Percentiles rank a stretch among this genome's conserved stretches.
Evolutionary conservation across 2,888 invertebrate genomes (phyloP).

Genomic region (Homarus gammarus): DNA sequence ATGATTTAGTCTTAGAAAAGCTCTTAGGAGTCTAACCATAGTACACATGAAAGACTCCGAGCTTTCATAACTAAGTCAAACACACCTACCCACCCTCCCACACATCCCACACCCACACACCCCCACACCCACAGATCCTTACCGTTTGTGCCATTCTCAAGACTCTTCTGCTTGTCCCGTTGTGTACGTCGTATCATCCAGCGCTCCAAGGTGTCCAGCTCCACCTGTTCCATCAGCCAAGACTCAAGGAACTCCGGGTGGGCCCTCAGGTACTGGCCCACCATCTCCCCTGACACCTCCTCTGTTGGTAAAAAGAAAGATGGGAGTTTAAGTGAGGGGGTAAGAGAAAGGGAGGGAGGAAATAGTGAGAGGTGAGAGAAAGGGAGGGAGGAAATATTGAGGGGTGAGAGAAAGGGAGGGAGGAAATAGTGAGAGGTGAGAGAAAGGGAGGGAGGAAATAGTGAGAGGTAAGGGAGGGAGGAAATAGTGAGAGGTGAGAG

Average conservation of each 20-base stretch:
- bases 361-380: too few relatives aligned
- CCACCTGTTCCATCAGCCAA: slow-evolving; percentile 84
- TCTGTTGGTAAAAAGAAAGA: slow-evolving; percentile 11
- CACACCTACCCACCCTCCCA: too few relatives aligned
- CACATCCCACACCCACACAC: slow-evolving; percentile 7
- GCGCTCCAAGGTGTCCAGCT: slow-evolving; percentile 84
- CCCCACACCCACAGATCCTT: slow-evolving; percentile 10
- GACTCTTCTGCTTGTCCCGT: slow-evolving; percentile 79
- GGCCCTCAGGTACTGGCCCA: slow-evolving; percentile 82
- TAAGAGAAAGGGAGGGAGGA: background rate
- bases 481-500: too few relatives aligned
- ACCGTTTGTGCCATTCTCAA: slow-evolving; percentile 76
- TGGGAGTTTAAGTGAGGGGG: background rate
- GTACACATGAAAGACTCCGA: too few relatives aligned
- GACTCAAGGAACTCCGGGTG: slow-evolving; percentile 85
- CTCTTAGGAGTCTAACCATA: too few relatives aligned
- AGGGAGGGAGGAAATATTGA: too few relatives aligned
- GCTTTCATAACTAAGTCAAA: too few relatives aligned
- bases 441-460: too few relatives aligned
- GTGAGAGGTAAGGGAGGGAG: too few relatives aligned
- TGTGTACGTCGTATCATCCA: slow-evolving; percentile 84
- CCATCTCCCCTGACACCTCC: slow-evolving; percentile 76
- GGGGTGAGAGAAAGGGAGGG: too few relatives aligned
- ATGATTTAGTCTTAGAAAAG: background rate
- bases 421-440: too few relatives aligned